phyloP scores from a whole-genome alignment of 1,140 invertebrate genomes.

The Ceratosolen fusciceps region DNA sequence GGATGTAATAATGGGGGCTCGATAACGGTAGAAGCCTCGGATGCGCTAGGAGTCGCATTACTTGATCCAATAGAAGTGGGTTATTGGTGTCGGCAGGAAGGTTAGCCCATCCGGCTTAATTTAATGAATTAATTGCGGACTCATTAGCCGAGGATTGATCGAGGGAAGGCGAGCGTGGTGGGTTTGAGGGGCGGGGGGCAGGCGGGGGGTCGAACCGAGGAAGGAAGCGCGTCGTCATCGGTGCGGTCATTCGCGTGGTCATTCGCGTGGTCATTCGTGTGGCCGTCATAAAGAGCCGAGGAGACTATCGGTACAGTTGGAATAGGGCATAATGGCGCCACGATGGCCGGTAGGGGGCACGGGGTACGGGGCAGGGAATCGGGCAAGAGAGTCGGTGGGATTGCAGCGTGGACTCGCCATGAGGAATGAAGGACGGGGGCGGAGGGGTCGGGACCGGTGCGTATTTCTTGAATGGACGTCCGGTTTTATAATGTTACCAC shows the following conservation, averaged over 20 bases:
- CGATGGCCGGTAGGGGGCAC: no score
- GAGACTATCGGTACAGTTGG: not conserved
- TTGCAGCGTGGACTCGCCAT: not conserved
- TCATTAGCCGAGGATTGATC: not conserved
- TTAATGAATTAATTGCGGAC: slow-evolving; percentile 8
- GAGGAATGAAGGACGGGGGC: not conserved
- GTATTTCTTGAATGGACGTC: slow-evolving; percentile 7
- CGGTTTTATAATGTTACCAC: not conserved
- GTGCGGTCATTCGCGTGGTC: no score
- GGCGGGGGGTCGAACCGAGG: no score
- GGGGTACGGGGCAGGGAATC: no score
- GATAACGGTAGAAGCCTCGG: not conserved
- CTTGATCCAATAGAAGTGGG: not conserved
- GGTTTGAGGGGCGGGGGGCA: no score
- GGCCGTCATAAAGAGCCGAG: not conserved
- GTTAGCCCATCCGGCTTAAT: not conserved
- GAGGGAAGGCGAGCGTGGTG: not conserved
- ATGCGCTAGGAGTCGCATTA: not conserved
- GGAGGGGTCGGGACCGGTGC: not conserved
- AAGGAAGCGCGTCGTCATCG: no score
- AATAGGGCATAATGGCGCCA: no score
- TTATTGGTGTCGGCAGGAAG: not conserved
- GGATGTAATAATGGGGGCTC: not conserved
- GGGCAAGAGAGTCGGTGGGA: not conserved
- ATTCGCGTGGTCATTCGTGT: no score